These are phyloP conservation scores for Tuberolachnus salignus DNA, from an alignment of 2,888 invertebrate genomes.

Conservation along the genomic window DNA sequence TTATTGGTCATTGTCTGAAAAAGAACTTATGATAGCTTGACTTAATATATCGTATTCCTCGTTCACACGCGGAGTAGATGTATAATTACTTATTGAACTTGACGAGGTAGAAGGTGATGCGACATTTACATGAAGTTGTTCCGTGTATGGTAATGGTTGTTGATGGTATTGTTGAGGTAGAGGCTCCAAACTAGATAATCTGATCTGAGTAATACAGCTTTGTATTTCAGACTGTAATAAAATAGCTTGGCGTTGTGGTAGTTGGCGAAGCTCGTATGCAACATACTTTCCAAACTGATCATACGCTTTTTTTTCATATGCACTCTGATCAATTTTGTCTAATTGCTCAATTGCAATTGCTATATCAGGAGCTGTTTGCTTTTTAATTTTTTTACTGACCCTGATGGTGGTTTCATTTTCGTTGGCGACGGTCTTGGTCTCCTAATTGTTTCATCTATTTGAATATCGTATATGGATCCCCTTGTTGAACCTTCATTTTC, in stretches of 20 bases:
- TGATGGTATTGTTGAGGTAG: background rate
- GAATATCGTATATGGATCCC: background rate
- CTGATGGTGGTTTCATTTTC: background rate
- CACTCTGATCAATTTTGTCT: background rate
- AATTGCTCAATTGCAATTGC: background rate
- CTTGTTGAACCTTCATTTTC: background rate
- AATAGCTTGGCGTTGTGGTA: background rate
- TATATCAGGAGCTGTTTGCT: background rate
- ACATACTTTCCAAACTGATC: conserved; percentile 1
- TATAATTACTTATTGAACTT: no score
- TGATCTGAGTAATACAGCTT: background rate
- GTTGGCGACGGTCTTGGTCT: no score
- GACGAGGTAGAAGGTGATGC: background rate
- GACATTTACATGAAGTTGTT: no score
- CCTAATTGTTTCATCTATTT: background rate
- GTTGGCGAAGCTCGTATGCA: background rate
- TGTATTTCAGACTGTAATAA: conserved; percentile 9
- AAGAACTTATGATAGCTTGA: background rate
- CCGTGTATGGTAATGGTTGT: background rate
- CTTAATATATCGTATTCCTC: background rate
- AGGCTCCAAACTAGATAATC: conserved; percentile 9
- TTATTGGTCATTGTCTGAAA: background rate
- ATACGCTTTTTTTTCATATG: background rate
- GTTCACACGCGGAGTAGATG: no score
- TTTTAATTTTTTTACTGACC: background rate